Conservation (phyloP, 2,888 invertebrate genomes). For the Tetranychus truncatus region DNA sequence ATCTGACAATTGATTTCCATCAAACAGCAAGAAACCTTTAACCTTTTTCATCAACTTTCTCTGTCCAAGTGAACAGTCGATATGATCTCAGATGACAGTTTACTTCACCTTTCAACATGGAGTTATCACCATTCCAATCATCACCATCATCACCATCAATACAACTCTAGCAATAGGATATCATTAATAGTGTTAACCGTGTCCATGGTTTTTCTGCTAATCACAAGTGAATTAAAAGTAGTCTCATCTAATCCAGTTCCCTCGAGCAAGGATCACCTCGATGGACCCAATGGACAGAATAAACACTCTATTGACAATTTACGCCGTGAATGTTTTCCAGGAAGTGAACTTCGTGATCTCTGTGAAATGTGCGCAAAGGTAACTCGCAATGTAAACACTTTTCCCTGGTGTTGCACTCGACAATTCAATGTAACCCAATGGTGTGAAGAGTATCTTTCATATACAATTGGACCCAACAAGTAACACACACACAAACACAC, state of each 20-base stretch:
- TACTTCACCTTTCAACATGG: background rate
- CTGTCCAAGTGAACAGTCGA: background rate
- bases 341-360: constrained; percentile 10
- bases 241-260: background rate
- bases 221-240: background rate
- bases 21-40: background rate
- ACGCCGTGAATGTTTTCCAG: constrained; percentile 3
- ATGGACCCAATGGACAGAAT: background rate
- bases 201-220: background rate
- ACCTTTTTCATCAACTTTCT: background rate
- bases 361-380: constrained; percentile 18
- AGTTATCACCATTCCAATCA: background rate
- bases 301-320: background rate
- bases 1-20: background rate
- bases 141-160: background rate
- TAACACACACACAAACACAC: background rate
- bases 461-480: constrained; percentile 7
- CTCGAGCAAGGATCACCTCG: background rate
- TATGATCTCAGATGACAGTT: background rate
- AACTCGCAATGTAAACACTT: constrained; percentile 11
- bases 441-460: constrained; percentile 15
- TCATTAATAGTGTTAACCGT: background rate
- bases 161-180: background rate
- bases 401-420: constrained; percentile 13
- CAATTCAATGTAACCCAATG: constrained; percentile 13